Evolutionary conservation across 2,797 vertebrate genomes (phyloP), one percentile per base, ranked within the genome.

Genomic region (Argyrosomus regius): DNA sequence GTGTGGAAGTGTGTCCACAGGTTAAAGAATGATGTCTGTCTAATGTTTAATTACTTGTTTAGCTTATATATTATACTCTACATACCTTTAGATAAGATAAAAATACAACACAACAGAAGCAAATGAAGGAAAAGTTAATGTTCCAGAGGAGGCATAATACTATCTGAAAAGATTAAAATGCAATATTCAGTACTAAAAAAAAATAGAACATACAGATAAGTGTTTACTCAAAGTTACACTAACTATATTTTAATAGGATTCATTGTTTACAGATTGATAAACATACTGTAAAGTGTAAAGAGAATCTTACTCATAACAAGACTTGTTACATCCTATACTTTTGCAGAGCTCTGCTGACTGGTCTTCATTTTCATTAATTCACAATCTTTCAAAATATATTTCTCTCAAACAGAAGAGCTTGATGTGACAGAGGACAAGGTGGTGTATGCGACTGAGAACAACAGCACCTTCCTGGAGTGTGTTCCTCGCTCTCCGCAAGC

Each of bases 391-490:
- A 31, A 39, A 18, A 39, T 2, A 20, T 91, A 9, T 72, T 3
- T 6, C 0, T 78, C 66, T 83, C 22, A 81, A 95, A 93, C 93
- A 84, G 96, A 96, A 26, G 95, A 96, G 26, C 69, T 94, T 0
- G 96, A 97, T 53, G 83, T 72, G 0, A 49, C 76, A 4, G 96
- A 95, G 65, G 94, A 97, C 84, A 92, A 89, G 73, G 91, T 95
- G 35, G 94, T 98, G 18, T 99, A 97, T 0, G 97, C 97, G 52
- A 96, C 95, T 0, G 98, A 99, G 88, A 95, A 97, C 93, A 99
- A 98, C 92, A 98, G 97, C 93, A 98, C 97, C 57, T 97, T 99
- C 90, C 92, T 99, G 80, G 97, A 98, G 91, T 99, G 98, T 4
- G 73, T 93, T 22, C 93, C 93, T 79, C 96, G 96, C 50, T 98